A percentile compares a stretch with the other conserved stretches of the same genome.
These are phyloP conservation scores for Sarcophaga variegata DNA, from an alignment of 2,888 invertebrate genomes.

Conservation along the genomic window DNA sequence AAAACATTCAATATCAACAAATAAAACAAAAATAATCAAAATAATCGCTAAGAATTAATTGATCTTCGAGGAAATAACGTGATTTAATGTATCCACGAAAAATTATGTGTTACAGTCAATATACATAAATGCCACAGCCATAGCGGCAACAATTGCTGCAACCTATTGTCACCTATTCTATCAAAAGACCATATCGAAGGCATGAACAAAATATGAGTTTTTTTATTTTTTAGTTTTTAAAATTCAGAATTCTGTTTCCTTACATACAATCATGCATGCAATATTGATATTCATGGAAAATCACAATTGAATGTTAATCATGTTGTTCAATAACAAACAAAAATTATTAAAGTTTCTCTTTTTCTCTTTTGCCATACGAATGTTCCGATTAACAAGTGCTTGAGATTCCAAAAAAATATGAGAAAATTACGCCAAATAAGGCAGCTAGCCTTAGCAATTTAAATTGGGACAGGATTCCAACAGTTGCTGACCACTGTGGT, in stretches of 20 bases:
- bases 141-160: conserved; percentile 13
- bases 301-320: conserved; percentile 43
- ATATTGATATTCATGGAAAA: background rate
- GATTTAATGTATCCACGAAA: conserved; percentile 47
- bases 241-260: conserved; percentile 55
- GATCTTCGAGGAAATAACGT: conserved; percentile 46
- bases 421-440: too few species aligned
- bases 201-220: conserved; percentile 2
- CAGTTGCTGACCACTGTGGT: too few species aligned
- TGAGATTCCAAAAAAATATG: too few species aligned
- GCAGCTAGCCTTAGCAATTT: too few species aligned
- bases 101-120: background rate
- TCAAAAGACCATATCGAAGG: conserved; percentile 27
- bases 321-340: conserved; percentile 20
- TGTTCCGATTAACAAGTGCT: background rate
- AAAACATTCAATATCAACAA: background rate
- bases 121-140: conserved; percentile 1
- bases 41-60: conserved; percentile 36
- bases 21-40: background rate
- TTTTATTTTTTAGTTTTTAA: background rate
- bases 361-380: conserved; percentile 13
- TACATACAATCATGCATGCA: background rate
- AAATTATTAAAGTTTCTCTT: conserved; percentile 44
- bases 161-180: conserved; percentile 66
- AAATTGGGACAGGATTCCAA: too few species aligned